phyloP scores from a whole-genome alignment of 2,797 vertebrate species.

The Fundulus diaphanus region DNA sequence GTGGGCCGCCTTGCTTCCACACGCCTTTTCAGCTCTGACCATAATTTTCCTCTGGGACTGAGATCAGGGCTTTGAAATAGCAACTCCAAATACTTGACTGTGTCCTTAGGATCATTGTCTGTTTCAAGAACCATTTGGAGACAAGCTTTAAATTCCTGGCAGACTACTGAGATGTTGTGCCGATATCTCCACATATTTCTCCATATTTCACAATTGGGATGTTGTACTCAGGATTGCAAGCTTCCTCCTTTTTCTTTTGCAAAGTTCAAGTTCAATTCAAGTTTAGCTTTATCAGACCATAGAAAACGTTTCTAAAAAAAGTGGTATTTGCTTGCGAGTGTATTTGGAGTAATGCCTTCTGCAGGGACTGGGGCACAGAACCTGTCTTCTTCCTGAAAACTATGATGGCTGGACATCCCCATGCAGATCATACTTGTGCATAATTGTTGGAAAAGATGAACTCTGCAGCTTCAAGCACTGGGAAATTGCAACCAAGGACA shows the following conservation, averaged over 20 bases:
- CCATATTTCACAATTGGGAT: background rate
- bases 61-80: background rate
- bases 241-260: background rate
- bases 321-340: background rate
- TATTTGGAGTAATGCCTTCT: too few relatives aligned
- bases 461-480: too few relatives aligned
- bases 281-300: background rate
- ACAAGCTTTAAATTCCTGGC: background rate
- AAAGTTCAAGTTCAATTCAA: background rate
- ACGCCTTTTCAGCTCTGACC: background rate
- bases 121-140: background rate
- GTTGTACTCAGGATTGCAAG: background rate
- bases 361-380: too few relatives aligned
- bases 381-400: too few relatives aligned
- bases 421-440: too few relatives aligned
- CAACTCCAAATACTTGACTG: background rate
- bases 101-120: background rate
- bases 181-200: background rate
- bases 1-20: background rate
- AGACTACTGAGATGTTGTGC: background rate
- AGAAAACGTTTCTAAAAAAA: too few relatives aligned
- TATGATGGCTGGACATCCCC: too few relatives aligned
- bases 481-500: too few relatives aligned
- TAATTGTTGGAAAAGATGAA: too few relatives aligned
- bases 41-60: background rate